These are phyloP conservation scores for Cheilosia impressa DNA, from an alignment of 2,888 invertebrate species.

Conservation along the genomic window DNA sequence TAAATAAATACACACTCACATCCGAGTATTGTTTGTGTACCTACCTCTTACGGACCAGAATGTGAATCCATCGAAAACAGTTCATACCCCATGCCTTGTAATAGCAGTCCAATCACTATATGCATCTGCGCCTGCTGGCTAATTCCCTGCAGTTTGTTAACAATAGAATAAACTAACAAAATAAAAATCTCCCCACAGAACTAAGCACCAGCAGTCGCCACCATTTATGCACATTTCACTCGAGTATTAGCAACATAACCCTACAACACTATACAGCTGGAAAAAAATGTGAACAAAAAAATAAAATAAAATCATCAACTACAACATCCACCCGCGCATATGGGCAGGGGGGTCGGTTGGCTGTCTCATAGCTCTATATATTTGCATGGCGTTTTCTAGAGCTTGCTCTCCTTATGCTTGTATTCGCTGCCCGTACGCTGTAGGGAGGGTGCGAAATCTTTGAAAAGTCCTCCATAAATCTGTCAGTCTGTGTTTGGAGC, in stretches of 20 bases:
- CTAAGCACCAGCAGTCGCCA: conserved; percentile 36
- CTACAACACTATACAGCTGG: conserved; percentile 36
- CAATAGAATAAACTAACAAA: conserved; percentile 69
- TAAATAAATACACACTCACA: conserved; percentile 33
- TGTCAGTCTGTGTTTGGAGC: conserved; percentile 67
- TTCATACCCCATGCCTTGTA: conserved; percentile 52
- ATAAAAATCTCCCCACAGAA: conserved; percentile 56
- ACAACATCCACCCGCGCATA: conserved; percentile 16
- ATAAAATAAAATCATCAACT: conserved; percentile 56
- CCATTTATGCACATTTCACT: conserved; percentile 69
- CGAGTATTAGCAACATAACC: conserved; percentile 66
- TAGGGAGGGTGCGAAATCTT: conserved; percentile 72
- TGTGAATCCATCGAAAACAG: conserved; percentile 38
- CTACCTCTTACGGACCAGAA: conserved; percentile 15
- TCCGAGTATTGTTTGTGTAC: neutral
- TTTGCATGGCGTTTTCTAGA: conserved; percentile 42
- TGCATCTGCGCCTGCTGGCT: conserved; percentile 47
- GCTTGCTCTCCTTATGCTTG: conserved; percentile 8
- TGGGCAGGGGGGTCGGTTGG: conserved; percentile 15
- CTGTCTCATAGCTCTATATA: conserved; percentile 18
- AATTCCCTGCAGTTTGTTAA: conserved; percentile 75
- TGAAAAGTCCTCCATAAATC: conserved; percentile 72
- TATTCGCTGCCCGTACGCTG: conserved; percentile 5
- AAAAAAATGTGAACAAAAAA: conserved; percentile 4
- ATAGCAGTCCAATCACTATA: conserved; percentile 55